These are phyloP conservation scores for Nematolebias whitei DNA, from an alignment of 2,113 vertebrate species.

Conservation along the genomic window DNA sequence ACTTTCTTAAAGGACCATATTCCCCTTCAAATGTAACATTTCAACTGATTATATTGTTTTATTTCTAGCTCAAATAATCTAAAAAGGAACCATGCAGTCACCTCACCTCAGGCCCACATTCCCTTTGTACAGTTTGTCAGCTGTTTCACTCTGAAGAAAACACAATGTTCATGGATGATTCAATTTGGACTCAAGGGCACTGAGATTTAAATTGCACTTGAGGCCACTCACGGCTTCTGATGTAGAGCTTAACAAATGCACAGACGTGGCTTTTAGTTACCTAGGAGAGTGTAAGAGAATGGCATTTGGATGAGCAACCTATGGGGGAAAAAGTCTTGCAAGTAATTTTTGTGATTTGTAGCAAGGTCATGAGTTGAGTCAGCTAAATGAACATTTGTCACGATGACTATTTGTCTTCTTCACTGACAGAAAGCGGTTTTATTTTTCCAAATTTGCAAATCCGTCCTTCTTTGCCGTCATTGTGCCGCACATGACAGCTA, in stretches of 20 bases:
- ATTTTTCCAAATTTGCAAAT: background rate
- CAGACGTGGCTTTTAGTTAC: conserved; percentile 40
- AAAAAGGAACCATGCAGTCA: background rate
- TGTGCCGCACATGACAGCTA: conserved; percentile 14
- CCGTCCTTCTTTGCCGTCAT: conserved; percentile 8
- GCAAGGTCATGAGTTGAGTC: conserved; percentile 10
- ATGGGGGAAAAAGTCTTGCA: conserved; percentile 1
- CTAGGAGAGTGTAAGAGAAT: conserved; percentile 3
- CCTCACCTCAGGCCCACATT: conserved; percentile 3
- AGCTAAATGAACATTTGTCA: conserved; percentile 18
- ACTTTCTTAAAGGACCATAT: too few species aligned
- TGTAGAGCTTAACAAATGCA: conserved; percentile 50
- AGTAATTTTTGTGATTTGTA: conserved; percentile 21
- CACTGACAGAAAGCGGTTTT: conserved; percentile 2
- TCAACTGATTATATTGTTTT: too few species aligned
- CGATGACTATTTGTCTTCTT: background rate
- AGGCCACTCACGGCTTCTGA: conserved; percentile 54
- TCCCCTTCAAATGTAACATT: too few species aligned
- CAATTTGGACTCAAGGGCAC: conserved; percentile 64
- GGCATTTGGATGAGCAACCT: conserved; percentile 1
- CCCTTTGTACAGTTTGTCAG: conserved; percentile 19
- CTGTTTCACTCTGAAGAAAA: conserved; percentile 45
- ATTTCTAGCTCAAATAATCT: too few species aligned
- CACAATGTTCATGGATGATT: conserved; percentile 50
- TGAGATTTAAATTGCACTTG: conserved; percentile 59